Evolutionary conservation across 1,140 invertebrate species (phyloP), one percentile per base, ranked within the genome.

Genomic region (Aphelenchoides besseyi): DNA sequence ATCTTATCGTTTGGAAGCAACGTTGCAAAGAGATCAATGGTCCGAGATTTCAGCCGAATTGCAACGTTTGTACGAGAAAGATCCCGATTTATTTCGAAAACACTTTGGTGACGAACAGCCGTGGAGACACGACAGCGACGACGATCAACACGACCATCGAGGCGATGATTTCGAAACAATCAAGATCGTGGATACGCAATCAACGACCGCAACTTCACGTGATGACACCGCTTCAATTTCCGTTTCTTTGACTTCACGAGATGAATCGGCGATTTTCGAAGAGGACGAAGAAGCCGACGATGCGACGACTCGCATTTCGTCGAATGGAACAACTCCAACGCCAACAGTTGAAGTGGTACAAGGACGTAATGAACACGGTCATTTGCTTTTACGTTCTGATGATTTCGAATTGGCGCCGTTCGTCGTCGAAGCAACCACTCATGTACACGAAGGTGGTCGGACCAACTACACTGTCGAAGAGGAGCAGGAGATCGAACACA

Each of bases 1-100:
- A 35, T 26, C n/a, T 16, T 70, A 70, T 32, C 68, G 69, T 33
- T 32, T 70, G 16, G 69, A 70, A 30, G 53, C 69, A 9, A 41
- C 70, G 12, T 23, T 70, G 63, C 30, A 66, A 26, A 26, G 63
- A 0, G 63, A 66, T 35, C 63, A 66, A 3, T 26, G 12, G 12
- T 12, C 16, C 32, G 9, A 66, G 16, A 32, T 66, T 1, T 16
- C 16, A 8, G 63, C 0, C 9, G 63, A 66, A 2, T 66, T 66
- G 63, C n/a, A 30, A 32, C 32, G 30, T 12, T 53, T 66, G 63
- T 66, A 36, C 1, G 63, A 66, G 29, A 37, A 66, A 53, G 63
- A 66, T 8, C 63, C 63, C 9, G 32, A 66, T 30, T 53, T 66
- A 23, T 66, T 66, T 33, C 16, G 30, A 3, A 16, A 66, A 32